Conservation (phyloP, 1,140 invertebrate genomes). For the Helicoverpa armigera region DNA sequence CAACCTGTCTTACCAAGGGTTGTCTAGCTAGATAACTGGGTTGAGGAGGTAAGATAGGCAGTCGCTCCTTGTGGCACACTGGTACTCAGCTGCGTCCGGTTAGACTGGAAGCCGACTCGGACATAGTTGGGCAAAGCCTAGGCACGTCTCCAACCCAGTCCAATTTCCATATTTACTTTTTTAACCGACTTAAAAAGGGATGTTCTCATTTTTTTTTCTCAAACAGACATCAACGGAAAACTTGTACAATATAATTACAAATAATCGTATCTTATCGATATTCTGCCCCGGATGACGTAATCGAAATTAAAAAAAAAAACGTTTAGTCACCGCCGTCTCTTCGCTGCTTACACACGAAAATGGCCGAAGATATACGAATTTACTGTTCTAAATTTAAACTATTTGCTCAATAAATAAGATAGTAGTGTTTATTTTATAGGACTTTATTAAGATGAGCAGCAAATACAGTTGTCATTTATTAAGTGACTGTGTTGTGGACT, state of each 20-base stretch:
- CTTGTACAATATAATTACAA: background rate
- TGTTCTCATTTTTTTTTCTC: too few species aligned
- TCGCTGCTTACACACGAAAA: constrained; percentile 6
- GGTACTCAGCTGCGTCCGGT: too few species aligned
- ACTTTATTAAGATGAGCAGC: constrained; percentile 10
- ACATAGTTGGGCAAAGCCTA: too few species aligned
- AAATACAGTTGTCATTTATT: constrained; percentile 10
- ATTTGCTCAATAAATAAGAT: constrained; percentile 38
- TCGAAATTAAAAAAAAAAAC: constrained; percentile 6
- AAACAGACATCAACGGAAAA: too few species aligned
- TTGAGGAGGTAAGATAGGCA: too few species aligned
- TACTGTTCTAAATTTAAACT: constrained; percentile 27
- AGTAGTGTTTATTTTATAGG: background rate
- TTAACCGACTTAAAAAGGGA: too few species aligned
- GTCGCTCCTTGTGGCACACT: too few species aligned
- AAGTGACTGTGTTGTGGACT: background rate
- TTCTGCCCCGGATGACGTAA: constrained; percentile 8
- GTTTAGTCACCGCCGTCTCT: background rate
- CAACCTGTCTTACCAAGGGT: too few species aligned
- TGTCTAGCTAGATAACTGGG: too few species aligned
- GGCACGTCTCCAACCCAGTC: too few species aligned
- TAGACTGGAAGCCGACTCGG: too few species aligned
- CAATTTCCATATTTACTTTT: too few species aligned
- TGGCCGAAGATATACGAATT: constrained; percentile 28
- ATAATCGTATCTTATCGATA: constrained; percentile 15